Conservation (phyloP, 2,888 invertebrate genomes). For the Carabus problematicus region DNA sequence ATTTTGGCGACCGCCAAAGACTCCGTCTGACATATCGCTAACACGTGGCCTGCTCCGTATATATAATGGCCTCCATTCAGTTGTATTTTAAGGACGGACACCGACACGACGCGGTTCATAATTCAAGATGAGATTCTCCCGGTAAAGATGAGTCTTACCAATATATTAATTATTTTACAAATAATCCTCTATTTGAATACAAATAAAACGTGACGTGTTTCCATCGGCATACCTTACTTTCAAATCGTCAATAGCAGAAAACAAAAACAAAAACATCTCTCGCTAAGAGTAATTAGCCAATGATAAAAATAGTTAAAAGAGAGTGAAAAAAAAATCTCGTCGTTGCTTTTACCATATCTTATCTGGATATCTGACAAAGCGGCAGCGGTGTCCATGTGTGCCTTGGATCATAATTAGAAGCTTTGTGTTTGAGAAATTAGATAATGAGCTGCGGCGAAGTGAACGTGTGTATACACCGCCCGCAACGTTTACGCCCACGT, state of each 20-base stretch:
- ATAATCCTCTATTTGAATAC: too few species aligned
- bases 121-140: too few species aligned
- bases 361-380: constrained; percentile 19
- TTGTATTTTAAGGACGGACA: constrained; percentile 14
- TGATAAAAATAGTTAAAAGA: constrained; percentile 6
- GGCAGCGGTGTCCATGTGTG: constrained; percentile 5
- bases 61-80: constrained; percentile 12
- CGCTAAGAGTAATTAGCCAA: constrained; percentile 1
- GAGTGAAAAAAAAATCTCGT: neutral
- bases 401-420: constrained; percentile 36
- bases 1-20: constrained; percentile 27
- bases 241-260: too few species aligned
- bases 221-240: too few species aligned
- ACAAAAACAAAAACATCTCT: neutral
- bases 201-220: too few species aligned
- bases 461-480: constrained; percentile 7
- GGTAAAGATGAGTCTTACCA: too few species aligned
- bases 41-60: neutral
- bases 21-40: constrained; percentile 15
- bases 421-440: constrained; percentile 35
- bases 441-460: constrained; percentile 23
- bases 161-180: too few species aligned
- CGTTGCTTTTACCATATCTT: constrained; percentile 31
- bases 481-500: neutral
- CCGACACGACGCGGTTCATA: too few species aligned